Evolutionary conservation across 2,797 vertebrate genomes (phyloP).

Genomic region (Yasuhikotakia modesta): DNA sequence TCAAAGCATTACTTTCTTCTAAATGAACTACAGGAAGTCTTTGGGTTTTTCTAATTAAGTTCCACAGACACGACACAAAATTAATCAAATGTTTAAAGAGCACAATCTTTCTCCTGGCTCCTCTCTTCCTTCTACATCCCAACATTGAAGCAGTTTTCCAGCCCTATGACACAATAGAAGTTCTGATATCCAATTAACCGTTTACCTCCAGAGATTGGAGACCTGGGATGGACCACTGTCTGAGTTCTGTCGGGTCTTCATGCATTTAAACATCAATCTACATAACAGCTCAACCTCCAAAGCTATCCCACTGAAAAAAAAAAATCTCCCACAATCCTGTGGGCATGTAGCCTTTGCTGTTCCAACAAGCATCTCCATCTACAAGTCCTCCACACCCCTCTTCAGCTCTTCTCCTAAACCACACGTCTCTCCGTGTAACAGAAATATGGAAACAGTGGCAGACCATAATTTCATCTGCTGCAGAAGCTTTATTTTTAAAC

Average conservation of each 20-base stretch:
- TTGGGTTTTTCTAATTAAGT: neutral
- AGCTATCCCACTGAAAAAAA: neutral
- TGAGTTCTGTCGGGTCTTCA: conserved; percentile 21
- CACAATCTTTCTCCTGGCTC: conserved; percentile 9
- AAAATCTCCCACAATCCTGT: neutral
- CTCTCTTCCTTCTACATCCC: neutral
- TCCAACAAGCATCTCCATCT: conserved; percentile 14
- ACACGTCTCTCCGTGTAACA: conserved; percentile 45
- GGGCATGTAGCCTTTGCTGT: conserved; percentile 11
- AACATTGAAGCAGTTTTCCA: conserved; percentile 1
- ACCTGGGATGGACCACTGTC: neutral
- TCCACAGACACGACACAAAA: neutral
- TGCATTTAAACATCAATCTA: neutral
- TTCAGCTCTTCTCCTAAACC: conserved; percentile 44
- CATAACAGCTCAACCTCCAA: no score
- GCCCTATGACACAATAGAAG: conserved; percentile 2
- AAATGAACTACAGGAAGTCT: neutral
- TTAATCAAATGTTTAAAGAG: conserved; percentile 6
- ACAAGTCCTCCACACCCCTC: conserved; percentile 38
- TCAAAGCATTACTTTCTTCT: neutral
- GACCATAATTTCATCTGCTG: conserved; percentile 52
- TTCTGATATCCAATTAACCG: conserved; percentile 18
- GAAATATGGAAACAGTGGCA: conserved; percentile 46
- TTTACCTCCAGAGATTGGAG: conserved; percentile 23
- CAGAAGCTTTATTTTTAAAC: conserved; percentile 52